phyloP scores from a whole-genome alignment of 1,140 invertebrate species.

The Alviniconcha marisindica region DNA sequence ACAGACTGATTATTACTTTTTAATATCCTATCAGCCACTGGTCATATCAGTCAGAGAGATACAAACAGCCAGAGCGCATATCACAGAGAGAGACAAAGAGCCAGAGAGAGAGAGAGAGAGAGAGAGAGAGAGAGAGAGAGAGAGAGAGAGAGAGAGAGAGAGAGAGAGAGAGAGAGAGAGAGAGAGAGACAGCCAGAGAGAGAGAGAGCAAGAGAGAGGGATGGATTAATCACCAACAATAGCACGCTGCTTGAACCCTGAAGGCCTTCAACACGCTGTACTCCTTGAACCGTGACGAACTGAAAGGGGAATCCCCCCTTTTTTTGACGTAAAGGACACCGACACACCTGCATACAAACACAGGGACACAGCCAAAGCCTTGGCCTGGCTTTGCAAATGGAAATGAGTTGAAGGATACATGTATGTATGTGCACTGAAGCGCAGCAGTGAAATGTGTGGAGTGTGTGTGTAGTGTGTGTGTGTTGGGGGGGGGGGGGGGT shows the following conservation, averaged over 20 bases:
- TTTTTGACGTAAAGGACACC: no score
- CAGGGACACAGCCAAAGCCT: no score
- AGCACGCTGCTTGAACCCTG: neutral
- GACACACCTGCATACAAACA: no score
- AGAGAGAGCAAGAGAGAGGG: neutral
- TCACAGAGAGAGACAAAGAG: neutral
- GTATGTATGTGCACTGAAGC: no score
- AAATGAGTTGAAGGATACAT: no score
- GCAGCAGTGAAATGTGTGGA: no score
- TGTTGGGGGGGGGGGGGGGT: no score
- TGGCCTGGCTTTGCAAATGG: no score
- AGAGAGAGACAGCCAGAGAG: neutral
- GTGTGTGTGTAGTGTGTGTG: no score
- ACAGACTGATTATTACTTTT: no score
- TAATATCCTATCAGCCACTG: no score
- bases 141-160: slow-evolving; percentile 19
- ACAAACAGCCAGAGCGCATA: neutral
- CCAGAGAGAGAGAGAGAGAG: neutral
- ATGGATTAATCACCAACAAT: neutral
- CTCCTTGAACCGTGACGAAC: neutral
- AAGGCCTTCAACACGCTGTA: neutral
- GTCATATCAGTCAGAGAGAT: slow-evolving; percentile 7
- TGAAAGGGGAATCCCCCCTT: no score
- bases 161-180: slow-evolving; percentile 8
- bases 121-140: slow-evolving; percentile 14